Base-by-base conservation (phyloP, 2,113 vertebrate genomes). In the Equus quagga region DNA sequence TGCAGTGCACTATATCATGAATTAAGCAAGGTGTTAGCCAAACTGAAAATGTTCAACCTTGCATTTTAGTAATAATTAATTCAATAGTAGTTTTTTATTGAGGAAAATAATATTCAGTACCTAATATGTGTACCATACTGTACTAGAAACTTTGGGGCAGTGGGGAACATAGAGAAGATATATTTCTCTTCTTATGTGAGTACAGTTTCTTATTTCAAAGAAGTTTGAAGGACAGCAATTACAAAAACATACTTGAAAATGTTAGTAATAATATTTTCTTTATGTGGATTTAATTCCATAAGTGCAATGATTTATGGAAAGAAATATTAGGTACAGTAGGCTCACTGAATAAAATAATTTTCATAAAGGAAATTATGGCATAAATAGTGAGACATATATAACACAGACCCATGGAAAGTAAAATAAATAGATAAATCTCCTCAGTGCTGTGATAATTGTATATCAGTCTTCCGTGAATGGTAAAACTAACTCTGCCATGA, bases 271-370 rank as follows among this genome's bases (percentile, higher is more conserved):
- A 15, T n/a, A 54, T 93, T 90, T 79, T 72, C n/a, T 84, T 82
- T 51, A 24, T 76, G 17, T 82, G 14, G 6, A 67, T 95, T 93
- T 91, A 6, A 89, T 82, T 84, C 41, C 12, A 58, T 65, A 65
- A 89, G 49, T 85, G 18, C 58, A 17, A 80, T 96, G 54, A 88
- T 60, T 79, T 91, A 33, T n/a, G 36, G 14, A 78, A 89, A 79
- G 62, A 94, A 96, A 31, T 81, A 70, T 31, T 79, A 69, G 41
- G 62, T 91, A 0, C 1, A 46, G 31, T n/a, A 56, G 41, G 11
- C 4, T 56, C 23, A n/a, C 14, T 73, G 67, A 88, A 64, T 78
- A 51, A 91, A 87, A 67, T 65, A 82, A 96, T 94, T 92, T 92
- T 90, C 10, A 90, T 86, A 60, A 89, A 92, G 24, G 18, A 65